These are phyloP conservation scores for Aselliscus stoliczkanus DNA, from an alignment of 2,797 vertebrate genomes.

Conservation along the genomic window DNA sequence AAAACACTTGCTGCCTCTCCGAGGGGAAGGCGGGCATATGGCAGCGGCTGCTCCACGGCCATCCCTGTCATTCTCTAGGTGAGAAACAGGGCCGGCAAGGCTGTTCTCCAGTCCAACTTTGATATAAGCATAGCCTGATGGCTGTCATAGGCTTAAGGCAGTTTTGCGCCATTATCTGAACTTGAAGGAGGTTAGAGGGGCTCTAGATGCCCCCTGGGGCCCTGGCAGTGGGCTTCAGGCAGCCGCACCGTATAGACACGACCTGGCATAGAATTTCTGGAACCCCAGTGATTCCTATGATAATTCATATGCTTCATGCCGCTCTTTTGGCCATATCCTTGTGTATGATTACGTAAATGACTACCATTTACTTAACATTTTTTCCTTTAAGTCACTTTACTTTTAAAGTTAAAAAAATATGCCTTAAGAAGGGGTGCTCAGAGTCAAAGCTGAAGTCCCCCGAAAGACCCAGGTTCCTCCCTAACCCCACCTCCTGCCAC, in stretches of 20 bases:
- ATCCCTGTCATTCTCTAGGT: too few relatives aligned
- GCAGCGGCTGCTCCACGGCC: background rate
- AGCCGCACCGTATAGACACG: background rate
- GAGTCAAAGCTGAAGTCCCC: background rate
- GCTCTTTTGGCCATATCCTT: too few relatives aligned
- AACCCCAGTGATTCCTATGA: rapidly evolving
- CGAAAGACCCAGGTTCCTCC: rapidly evolving
- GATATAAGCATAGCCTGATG: background rate
- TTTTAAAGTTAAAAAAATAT: background rate
- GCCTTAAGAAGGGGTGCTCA: background rate
- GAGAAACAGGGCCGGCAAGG: background rate
- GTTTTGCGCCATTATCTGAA: background rate
- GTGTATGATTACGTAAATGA: too few relatives aligned
- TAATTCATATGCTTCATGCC: background rate
- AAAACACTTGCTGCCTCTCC: background rate
- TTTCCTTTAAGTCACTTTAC: background rate
- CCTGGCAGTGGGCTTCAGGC: background rate
- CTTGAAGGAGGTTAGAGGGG: background rate
- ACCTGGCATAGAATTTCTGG: background rate
- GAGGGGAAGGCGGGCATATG: background rate
- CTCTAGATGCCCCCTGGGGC: background rate
- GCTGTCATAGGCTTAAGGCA: background rate
- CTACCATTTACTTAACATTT: background rate
- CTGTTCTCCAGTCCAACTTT: background rate
- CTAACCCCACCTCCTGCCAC: rapidly evolving